Conservation (phyloP, 2,113 vertebrate genomes). For the Baryphthengus martii region DNA sequence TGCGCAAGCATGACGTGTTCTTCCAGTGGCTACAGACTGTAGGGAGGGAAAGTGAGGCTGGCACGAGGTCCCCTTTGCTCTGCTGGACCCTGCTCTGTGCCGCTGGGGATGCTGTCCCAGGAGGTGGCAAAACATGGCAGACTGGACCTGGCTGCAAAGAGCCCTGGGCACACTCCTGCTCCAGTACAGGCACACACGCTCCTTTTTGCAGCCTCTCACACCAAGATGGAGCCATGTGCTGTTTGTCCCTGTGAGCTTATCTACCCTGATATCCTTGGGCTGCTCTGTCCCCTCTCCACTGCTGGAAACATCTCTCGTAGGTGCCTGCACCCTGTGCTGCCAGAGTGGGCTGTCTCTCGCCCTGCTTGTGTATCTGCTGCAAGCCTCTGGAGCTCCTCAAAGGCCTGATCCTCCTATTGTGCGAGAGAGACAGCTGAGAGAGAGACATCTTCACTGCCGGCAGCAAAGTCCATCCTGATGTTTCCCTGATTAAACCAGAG, state of each 20-base stretch:
- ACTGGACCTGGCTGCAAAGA: not conserved
- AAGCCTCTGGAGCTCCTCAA: not conserved
- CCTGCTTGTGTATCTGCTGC: not conserved
- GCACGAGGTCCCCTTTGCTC: not conserved
- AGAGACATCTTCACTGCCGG: not conserved
- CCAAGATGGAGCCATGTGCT: accelerated
- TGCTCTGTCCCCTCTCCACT: not conserved
- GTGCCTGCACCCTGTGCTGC: not conserved
- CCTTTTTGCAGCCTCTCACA: not conserved
- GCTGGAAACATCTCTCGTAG: not conserved
- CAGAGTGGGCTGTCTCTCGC: not conserved
- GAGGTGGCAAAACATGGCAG: accelerated
- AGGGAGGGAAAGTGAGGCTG: not conserved
- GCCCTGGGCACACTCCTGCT: accelerated
- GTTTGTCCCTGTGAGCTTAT: not conserved
- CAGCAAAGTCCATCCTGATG: not conserved
- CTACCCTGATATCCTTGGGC: not conserved
- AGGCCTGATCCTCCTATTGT: not conserved
- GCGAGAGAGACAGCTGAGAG: not conserved
- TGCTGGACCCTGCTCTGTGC: not conserved
- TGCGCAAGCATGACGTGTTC: not conserved
- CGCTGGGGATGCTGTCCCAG: not conserved
- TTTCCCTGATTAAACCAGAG: not conserved
- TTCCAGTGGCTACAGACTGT: not conserved
- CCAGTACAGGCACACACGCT: not conserved